A percentile compares a stretch with the other conserved stretches of the same genome.
phyloP scores from a whole-genome alignment of 2,113 vertebrate genomes.

The Gallinago jamesoni region DNA sequence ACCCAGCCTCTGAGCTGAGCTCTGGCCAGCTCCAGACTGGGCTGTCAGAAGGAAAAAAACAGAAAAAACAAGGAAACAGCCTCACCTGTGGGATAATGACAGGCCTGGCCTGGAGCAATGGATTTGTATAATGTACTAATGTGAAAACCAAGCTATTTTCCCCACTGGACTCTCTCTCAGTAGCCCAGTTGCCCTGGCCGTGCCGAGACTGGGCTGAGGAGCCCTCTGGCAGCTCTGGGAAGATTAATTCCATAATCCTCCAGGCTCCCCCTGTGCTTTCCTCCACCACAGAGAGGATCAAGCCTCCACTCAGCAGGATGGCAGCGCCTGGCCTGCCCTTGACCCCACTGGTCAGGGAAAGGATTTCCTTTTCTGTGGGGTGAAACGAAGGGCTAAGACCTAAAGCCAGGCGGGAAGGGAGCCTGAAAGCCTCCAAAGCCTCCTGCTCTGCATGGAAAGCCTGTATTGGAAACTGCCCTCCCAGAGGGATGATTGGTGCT shows the following conservation, averaged over 20 bases:
- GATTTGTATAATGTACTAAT: background rate
- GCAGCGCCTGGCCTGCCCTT: background rate
- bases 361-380: background rate
- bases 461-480: background rate
- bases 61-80: background rate
- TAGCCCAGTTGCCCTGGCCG: background rate
- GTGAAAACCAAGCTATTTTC: background rate
- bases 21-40: background rate
- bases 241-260: conserved; percentile 20
- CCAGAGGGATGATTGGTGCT: background rate
- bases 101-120: background rate
- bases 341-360: background rate
- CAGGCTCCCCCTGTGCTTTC: background rate
- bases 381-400: background rate
- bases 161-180: background rate
- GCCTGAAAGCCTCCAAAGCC: background rate
- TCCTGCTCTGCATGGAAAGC: background rate
- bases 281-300: background rate
- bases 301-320: background rate
- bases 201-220: background rate
- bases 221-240: background rate
- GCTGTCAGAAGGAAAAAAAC: background rate
- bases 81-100: background rate
- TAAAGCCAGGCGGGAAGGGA: background rate
- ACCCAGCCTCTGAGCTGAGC: fast-evolving